Percentiles rank a stretch among this genome's conserved stretches.
phyloP scores from a whole-genome alignment of 2,113 vertebrate genomes.

The Rattus norvegicus region GRCr8 NC_086024.1:116179001-116179500 shows the following conservation, averaged over 20 bases:
- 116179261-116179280: neutral
- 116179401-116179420: neutral
- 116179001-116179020: no score
- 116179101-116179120: no score
- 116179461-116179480: neutral
- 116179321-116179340: neutral
- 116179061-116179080: no score
- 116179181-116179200: conserved; percentile 10
- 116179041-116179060: no score
- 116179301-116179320: neutral
- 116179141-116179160: no score
- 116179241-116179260: neutral
- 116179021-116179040: no score
- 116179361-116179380: neutral
- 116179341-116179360: neutral
- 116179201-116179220: neutral
- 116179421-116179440: neutral
- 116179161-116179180: no score
- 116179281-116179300: conserved; percentile 11
- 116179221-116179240: neutral
- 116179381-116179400: neutral
- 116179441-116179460: no score
- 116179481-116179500: neutral
- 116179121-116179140: no score
- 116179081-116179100: no score